phyloP scores from a whole-genome alignment of 2,888 invertebrate species.

The Himalopsyche tibetana region DNA sequence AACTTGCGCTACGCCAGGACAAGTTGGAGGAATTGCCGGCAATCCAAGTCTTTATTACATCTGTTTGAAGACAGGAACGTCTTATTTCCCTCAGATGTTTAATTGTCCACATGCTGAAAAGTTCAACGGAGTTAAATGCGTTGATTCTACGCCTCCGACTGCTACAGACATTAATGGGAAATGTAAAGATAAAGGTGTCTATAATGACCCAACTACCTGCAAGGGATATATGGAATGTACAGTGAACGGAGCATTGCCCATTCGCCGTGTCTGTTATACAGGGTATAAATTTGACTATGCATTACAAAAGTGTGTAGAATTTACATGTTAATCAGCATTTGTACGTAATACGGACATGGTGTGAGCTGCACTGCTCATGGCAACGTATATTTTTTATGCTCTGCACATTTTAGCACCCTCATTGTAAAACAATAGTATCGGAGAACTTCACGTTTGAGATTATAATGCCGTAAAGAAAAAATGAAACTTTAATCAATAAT shows the following conservation, averaged over 20 bases:
- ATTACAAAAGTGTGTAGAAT: slow-evolving; percentile 35
- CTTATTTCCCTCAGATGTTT: slow-evolving; percentile 41
- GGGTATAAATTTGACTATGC: slow-evolving; percentile 27
- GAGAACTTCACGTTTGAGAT: no score
- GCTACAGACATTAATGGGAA: neutral
- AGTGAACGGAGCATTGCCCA: neutral
- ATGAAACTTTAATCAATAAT: no score
- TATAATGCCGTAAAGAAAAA: no score
- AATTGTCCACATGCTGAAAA: neutral
- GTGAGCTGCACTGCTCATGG: no score
- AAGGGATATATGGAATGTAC: slow-evolving; percentile 14
- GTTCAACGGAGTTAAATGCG: slow-evolving; percentile 28
- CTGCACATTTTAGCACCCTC: no score
- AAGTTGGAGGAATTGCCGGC: slow-evolving; percentile 24
- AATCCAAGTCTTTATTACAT: slow-evolving; percentile 52
- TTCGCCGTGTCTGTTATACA: neutral
- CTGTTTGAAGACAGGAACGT: slow-evolving; percentile 33
- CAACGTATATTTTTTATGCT: no score
- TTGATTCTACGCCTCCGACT: slow-evolving; percentile 32
- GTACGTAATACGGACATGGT: no score
- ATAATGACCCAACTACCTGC: slow-evolving; percentile 46
- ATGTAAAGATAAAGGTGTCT: slow-evolving; percentile 37
- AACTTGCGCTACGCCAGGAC: neutral
- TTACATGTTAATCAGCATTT: neutral
- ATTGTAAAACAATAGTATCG: no score